A percentile compares a stretch with the other conserved stretches of the same genome.
phyloP scores from a whole-genome alignment of 2,113 vertebrate species.

The Rhineura floridana region DNA sequence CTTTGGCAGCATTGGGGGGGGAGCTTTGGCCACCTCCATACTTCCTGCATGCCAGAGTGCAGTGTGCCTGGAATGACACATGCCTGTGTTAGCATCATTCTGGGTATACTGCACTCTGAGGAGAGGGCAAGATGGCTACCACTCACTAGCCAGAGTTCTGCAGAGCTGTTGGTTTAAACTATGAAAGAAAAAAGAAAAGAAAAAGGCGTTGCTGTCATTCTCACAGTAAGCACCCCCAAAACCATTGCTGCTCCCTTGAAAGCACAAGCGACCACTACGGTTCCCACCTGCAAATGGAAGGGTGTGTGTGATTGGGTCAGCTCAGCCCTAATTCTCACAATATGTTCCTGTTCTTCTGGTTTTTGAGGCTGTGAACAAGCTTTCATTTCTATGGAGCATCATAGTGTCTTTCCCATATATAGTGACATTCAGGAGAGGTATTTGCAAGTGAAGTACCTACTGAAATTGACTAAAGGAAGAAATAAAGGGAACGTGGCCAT shows the following conservation, averaged over 20 bases:
- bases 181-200: not conserved
- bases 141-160: too few species aligned
- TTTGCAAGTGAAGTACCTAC: not conserved
- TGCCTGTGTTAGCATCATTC: too few species aligned
- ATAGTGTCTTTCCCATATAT: not conserved
- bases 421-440: not conserved
- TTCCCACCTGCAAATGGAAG: not conserved
- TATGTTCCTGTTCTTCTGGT: not conserved
- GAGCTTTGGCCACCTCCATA: too few species aligned
- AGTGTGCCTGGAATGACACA: not conserved
- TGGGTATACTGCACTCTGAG: too few species aligned
- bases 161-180: not conserved
- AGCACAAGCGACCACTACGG: too few species aligned
- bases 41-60: not conserved
- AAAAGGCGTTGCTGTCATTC: not conserved
- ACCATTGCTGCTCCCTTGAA: not conserved
- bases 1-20: too few species aligned
- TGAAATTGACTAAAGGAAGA: not conserved
- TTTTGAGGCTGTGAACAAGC: not conserved
- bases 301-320: too few species aligned
- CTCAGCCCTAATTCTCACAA: too few species aligned
- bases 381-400: not conserved
- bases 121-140: too few species aligned
- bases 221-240: not conserved
- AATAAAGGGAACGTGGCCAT: not conserved